phyloP scores from a whole-genome alignment of 1,140 invertebrate genomes.

The Whitmania pigra region DNA sequence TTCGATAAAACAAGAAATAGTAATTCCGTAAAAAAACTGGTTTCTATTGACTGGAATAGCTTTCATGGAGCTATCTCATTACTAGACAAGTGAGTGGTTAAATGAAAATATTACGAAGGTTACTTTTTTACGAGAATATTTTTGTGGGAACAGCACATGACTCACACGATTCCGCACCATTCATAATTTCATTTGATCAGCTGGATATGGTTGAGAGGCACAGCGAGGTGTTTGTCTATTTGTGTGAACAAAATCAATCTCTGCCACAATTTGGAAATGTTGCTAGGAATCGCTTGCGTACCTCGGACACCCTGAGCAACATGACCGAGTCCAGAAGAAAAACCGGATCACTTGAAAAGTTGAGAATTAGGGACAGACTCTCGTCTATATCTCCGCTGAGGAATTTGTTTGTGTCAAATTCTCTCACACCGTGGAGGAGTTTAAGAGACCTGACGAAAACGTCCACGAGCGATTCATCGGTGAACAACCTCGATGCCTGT shows the following conservation, averaged over 20 bases:
- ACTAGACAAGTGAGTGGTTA: too few relatives aligned
- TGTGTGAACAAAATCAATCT: slow-evolving; percentile 12
- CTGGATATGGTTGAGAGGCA: neutral
- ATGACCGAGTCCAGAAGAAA: neutral
- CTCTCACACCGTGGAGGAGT: slow-evolving; percentile 1
- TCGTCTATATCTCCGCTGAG: neutral
- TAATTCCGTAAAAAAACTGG: too few relatives aligned
- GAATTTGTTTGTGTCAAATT: neutral
- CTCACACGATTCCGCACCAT: too few relatives aligned
- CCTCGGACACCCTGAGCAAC: neutral
- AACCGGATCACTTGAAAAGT: slow-evolving; percentile 4
- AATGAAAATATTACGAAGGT: too few relatives aligned
- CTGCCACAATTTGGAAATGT: neutral
- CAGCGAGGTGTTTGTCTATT: neutral
- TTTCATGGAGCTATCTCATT: too few relatives aligned
- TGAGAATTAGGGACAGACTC: neutral
- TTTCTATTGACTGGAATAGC: too few relatives aligned
- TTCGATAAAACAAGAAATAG: too few relatives aligned
- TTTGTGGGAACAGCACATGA: too few relatives aligned
- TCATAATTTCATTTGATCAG: too few relatives aligned
- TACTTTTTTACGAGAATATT: too few relatives aligned
- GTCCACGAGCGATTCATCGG: slow-evolving; percentile 3
- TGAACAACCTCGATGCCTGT: neutral
- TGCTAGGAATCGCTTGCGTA: neutral
- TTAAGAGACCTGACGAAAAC: slow-evolving; percentile 9